Evolutionary conservation across 2,113 vertebrate genomes (phyloP).

Genomic region (Cyanocitta stelleri): DNA sequence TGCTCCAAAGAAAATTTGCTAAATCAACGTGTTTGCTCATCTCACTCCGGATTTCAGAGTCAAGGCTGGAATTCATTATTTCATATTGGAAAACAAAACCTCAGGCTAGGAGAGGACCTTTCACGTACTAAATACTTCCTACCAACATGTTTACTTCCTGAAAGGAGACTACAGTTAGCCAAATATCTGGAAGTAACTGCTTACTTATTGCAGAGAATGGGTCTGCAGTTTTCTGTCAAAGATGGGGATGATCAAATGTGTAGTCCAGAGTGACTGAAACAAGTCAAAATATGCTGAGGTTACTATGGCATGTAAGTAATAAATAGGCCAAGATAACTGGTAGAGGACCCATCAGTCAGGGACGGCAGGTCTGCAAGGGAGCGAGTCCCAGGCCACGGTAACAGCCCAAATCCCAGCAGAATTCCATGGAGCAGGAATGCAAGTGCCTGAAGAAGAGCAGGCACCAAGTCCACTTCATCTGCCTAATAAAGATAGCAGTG

Average conservation of each 20-base stretch:
- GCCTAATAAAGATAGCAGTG: conserved; percentile 43
- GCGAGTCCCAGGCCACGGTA: not conserved
- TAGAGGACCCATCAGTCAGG: not conserved
- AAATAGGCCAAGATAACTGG: not conserved
- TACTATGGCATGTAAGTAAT: not conserved
- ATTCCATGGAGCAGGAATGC: conserved; percentile 30
- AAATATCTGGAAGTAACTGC: not conserved
- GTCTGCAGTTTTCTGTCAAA: not conserved
- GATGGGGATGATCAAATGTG: not conserved
- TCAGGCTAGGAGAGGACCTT: not conserved
- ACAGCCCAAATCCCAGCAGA: not conserved
- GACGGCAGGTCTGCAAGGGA: not conserved
- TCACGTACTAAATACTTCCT: not conserved
- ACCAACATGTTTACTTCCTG: not conserved
- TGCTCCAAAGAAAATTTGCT: not conserved
- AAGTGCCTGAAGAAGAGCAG: conserved; percentile 11
- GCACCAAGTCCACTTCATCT: conserved; percentile 13
- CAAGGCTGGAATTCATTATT: not conserved
- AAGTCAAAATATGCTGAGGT: not conserved
- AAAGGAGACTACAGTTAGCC: not conserved
- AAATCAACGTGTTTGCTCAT: not conserved
- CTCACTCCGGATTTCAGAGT: not conserved
- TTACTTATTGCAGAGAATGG: not conserved
- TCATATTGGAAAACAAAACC: not conserved
- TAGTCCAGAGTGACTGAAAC: not conserved